Percentiles rank a stretch among this genome's conserved stretches.
phyloP scores from a whole-genome alignment of 2,797 vertebrate genomes.

The Gobio occitaniae region DNA sequence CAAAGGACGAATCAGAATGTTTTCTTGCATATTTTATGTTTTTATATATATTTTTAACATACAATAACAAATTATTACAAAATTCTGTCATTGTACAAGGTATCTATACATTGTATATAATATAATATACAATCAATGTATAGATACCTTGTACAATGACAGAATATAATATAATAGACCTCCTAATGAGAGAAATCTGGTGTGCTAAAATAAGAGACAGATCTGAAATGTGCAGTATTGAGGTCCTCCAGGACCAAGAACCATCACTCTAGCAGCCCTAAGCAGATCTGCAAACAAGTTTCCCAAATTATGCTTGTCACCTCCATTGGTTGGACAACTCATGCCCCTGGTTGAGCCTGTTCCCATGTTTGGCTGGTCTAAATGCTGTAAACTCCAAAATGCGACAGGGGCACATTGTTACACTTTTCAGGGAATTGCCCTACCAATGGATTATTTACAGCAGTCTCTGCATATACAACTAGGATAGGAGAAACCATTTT shows the following conservation, averaged over 20 bases:
- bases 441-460: not conserved
- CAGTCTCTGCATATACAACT: not conserved
- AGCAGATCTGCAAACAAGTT: not conserved
- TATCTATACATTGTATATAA: too few species aligned
- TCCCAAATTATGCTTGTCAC: not conserved
- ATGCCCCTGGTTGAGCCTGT: not conserved
- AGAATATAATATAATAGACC: too few species aligned
- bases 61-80: too few species aligned
- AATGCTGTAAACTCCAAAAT: not conserved
- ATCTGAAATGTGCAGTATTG: not conserved
- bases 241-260: not conserved
- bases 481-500: not conserved
- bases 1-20: too few species aligned
- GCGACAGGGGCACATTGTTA: not conserved
- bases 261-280: not conserved
- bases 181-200: not conserved
- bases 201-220: not conserved
- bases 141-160: too few species aligned
- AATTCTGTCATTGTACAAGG: too few species aligned
- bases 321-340: not conserved
- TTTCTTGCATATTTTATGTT: too few species aligned
- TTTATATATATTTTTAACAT: too few species aligned
- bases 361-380: not conserved
- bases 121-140: too few species aligned
- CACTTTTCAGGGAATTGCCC: not conserved